Base-by-base conservation (phyloP, 2,888 invertebrate genomes). In the Leptarthrus brevirostris region DNA sequence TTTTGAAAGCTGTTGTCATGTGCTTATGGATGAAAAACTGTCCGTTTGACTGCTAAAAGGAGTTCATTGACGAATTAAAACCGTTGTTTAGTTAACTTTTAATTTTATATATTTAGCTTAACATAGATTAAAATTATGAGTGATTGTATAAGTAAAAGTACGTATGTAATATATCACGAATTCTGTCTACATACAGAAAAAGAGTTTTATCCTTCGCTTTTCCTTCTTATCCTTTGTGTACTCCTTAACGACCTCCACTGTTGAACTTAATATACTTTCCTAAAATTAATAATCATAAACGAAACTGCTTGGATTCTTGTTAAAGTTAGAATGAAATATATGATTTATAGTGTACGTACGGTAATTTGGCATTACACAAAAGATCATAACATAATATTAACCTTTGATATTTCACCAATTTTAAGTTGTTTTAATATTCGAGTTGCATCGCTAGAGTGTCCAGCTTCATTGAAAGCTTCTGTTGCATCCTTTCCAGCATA, bases 401-500 rank as follows among this genome's bases (percentile, higher is more conserved):
- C 72, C 47, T 44, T 36, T 61, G 79, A 84, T 2, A 93, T 79
- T 80, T 90, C 89, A 12, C 93, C 93, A 56, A 93, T 89, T 85
- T 90, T 90, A 78, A 84, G 88, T 74, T 87, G 86, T 79, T 87
- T 87, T 73, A 92, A 78, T 36, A 88, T 84, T 24, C 81, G 84
- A 69, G 83, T 85, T 0, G 93, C 92, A 80, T 92, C 91, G 0
- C 86, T 80, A 0, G 91, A 90, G 84, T 93, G 93, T 0, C 91
- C 92, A 0, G 86, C 87, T 36, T 89, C 87, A 26, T 91, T 87
- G 81, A 91, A 92, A 0, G 86, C 89, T 76, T 86, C 87, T 0
- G 91, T 91, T 2, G 87, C 88, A 81, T 93, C 91, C 78, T 85
- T 88, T 5, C 93, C 93, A 0, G 89, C 92, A 70, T 87, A 89